Conservation (phyloP, 2,113 vertebrate genomes). For the Mobula hypostoma region DNA sequence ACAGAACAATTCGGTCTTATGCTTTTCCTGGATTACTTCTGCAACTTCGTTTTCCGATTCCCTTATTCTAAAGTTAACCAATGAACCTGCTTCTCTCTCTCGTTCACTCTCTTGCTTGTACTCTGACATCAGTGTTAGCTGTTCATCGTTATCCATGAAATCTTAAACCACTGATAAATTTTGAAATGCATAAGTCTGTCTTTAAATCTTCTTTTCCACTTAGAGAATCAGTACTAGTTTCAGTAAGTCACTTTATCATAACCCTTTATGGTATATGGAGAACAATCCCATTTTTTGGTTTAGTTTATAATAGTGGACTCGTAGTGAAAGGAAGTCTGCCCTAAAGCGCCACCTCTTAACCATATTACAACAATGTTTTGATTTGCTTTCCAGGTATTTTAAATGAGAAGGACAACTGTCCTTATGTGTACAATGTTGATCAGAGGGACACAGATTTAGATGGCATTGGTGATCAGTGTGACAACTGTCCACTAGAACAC, state of each 20-base stretch:
- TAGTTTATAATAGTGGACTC: not conserved
- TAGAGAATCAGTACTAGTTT: no score
- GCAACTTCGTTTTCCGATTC: not conserved
- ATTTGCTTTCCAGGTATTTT: slow-evolving; percentile 69
- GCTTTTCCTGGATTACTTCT: not conserved
- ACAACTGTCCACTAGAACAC: slow-evolving; percentile 93
- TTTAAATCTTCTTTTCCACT: not conserved
- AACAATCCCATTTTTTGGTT: not conserved
- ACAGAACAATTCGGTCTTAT: not conserved
- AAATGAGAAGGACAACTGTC: slow-evolving; percentile 91
- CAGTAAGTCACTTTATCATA: no score
- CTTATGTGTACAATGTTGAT: slow-evolving; percentile 92
- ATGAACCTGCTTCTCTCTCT: not conserved
- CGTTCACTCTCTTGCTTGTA: no score
- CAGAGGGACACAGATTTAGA: slow-evolving; percentile 90
- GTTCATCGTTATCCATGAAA: not conserved
- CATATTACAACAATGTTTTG: slow-evolving; percentile 12
- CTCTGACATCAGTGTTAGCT: no score
- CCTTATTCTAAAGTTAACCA: not conserved
- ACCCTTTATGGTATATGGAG: not conserved
- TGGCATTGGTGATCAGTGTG: slow-evolving; percentile 94
- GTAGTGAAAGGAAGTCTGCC: not conserved
- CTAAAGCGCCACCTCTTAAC: not conserved
- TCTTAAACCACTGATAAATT: not conserved
- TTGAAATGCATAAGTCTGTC: not conserved